phyloP scores from a whole-genome alignment of 1,140 invertebrate genomes.

The Macrotrachela quadricornifera region DNA sequence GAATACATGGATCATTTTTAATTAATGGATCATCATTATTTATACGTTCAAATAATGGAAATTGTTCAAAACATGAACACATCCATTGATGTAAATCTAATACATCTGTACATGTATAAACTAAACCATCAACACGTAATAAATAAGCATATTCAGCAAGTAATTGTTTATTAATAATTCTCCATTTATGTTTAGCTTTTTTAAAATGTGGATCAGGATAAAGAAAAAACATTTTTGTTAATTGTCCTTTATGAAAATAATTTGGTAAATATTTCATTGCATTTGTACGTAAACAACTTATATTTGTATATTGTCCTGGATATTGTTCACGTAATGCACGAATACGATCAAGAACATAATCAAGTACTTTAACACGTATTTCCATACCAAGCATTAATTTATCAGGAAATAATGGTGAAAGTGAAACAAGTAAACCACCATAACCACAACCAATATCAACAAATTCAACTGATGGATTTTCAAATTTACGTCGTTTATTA shows the following conservation, averaged over 20 bases:
- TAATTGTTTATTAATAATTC: conserved; percentile 77
- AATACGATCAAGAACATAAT: conserved; percentile 89
- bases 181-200: conserved; percentile 94
- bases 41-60: conserved; percentile 56
- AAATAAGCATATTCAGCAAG: conserved; percentile 92
- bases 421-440: conserved; percentile 71
- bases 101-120: conserved; percentile 95
- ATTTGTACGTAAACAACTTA: conserved; percentile 82
- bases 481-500: conserved; percentile 32
- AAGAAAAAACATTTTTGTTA: conserved; percentile 92
- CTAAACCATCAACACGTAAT: conserved; percentile 47
- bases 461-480: conserved; percentile 40
- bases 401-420: conserved; percentile 73
- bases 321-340: conserved; percentile 54
- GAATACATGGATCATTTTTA: too few species aligned
- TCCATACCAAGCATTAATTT: conserved; percentile 81
- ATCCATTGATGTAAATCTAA: conserved; percentile 94
- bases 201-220: conserved; percentile 99
- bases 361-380: conserved; percentile 80
- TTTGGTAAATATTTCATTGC: conserved; percentile 95
- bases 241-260: conserved; percentile 79
- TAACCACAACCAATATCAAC: conserved; percentile 95
- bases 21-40: conserved; percentile 11
- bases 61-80: conserved; percentile 64
- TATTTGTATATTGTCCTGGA: conserved; percentile 44